These are phyloP conservation scores for Paradisaea rubra DNA, from an alignment of 2,113 vertebrate species.

Conservation along the genomic window DNA sequence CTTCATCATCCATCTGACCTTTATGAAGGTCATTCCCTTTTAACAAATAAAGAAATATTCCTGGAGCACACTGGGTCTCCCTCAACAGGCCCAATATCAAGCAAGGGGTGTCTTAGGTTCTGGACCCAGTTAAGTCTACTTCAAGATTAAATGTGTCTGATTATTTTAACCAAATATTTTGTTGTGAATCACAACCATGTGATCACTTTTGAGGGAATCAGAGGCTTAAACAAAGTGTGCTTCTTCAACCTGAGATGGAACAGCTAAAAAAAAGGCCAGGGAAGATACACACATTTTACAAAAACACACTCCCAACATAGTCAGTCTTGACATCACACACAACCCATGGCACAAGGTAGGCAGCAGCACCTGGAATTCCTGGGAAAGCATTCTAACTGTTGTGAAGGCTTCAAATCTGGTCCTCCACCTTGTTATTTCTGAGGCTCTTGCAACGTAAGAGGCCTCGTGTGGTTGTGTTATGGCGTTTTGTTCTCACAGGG, in stretches of 20 bases:
- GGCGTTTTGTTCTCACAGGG: background rate
- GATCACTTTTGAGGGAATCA: constrained; percentile 73
- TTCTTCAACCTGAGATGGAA: constrained; percentile 83
- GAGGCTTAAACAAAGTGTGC: constrained; percentile 69
- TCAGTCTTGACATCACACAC: constrained; percentile 72
- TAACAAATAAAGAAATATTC: background rate
- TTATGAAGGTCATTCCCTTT: background rate
- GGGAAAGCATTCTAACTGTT: background rate
- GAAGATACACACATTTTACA: constrained; percentile 70
- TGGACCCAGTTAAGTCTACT: background rate
- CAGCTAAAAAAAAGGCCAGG: constrained; percentile 68
- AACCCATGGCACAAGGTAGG: constrained; percentile 76
- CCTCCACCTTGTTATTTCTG: background rate
- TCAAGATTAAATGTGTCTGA: background rate
- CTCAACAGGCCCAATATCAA: background rate
- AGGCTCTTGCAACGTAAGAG: background rate
- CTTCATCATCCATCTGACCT: background rate
- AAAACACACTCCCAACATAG: constrained; percentile 69
- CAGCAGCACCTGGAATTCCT: background rate
- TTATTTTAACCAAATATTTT: constrained; percentile 66
- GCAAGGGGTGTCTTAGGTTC: background rate
- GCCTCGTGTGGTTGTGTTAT: background rate
- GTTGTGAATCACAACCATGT: constrained; percentile 78
- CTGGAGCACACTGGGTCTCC: background rate
- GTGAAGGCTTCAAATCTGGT: background rate